Evolutionary conservation across 2,797 vertebrate species (phyloP).

Genomic region (Ptychobarbus kaznakovi): DNA sequence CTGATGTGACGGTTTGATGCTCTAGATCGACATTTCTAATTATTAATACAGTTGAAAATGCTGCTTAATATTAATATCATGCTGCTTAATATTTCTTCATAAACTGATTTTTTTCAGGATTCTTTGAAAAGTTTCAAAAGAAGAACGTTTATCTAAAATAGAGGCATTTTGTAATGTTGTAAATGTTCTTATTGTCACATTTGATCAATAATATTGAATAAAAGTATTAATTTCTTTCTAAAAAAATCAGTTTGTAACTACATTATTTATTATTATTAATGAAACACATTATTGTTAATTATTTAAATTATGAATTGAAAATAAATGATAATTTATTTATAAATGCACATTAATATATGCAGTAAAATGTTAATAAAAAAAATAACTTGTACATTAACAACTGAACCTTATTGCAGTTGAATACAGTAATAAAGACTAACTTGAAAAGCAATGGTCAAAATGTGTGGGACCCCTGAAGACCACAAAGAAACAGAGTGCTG

Average conservation of each 20-base stretch:
- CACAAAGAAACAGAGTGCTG: neutral
- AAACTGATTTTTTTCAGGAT: neutral
- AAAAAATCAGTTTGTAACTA: neutral
- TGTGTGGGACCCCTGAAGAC: neutral
- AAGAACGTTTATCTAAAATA: neutral
- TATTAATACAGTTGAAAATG: neutral
- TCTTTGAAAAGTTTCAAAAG: too few species aligned
- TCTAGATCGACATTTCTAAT: neutral
- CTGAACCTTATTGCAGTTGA: neutral
- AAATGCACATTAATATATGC: neutral
- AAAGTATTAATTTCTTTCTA: neutral
- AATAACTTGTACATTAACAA: neutral
- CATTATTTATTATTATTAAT: neutral
- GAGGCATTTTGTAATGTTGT: too few species aligned
- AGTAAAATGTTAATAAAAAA: neutral
- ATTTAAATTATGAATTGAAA: neutral
- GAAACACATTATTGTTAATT: neutral
- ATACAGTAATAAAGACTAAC: neutral
- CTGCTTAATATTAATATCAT: neutral
- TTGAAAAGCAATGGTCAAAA: neutral
- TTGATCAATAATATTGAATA: neutral
- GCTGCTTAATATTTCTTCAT: neutral
- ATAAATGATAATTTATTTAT: neutral
- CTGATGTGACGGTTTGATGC: neutral
- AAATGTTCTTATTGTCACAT: neutral